A percentile compares a stretch with the other conserved stretches of the same genome.
phyloP scores from a whole-genome alignment of 2,113 vertebrate species.

The Brevimyrus niger region DNA sequence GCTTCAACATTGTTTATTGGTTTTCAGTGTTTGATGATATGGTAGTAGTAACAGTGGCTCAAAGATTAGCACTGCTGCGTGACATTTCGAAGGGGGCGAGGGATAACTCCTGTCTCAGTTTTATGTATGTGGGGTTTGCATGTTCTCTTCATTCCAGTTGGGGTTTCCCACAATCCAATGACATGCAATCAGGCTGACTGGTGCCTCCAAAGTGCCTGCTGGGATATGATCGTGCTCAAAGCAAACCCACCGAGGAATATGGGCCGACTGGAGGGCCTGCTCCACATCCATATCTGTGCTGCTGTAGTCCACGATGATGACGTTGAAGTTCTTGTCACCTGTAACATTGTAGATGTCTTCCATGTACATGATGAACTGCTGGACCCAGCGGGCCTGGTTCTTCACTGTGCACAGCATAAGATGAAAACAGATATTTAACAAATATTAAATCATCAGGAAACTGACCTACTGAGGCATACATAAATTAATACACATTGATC shows the following conservation, averaged over 20 bases:
- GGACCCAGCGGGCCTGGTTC: conserved; percentile 94
- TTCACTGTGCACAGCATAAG: conserved; percentile 66
- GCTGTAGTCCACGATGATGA: conserved; percentile 82
- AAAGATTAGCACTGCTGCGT: neutral
- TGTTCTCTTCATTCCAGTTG: neutral
- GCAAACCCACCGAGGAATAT: conserved; percentile 64
- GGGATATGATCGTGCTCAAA: neutral
- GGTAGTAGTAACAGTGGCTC: neutral
- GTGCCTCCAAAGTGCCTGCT: neutral
- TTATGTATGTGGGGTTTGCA: neutral
- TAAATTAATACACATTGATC: neutral
- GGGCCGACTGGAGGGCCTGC: conserved; percentile 67
- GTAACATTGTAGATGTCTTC: conserved; percentile 67
- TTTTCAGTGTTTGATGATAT: neutral
- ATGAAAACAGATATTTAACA: neutral
- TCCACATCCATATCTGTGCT: conserved; percentile 86
- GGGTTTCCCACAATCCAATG: neutral
- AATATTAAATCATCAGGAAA: neutral
- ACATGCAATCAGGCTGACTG: neutral
- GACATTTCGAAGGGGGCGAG: neutral
- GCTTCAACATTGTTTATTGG: neutral
- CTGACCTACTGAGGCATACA: neutral
- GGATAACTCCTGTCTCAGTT: neutral
- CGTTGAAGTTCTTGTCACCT: conserved; percentile 68
- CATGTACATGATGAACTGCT: conserved; percentile 85